Evolutionary conservation across 2,113 vertebrate genomes (phyloP), one percentile per base, ranked within the genome.

Genomic region (Stomatorhinus ivindoensis): DNA sequence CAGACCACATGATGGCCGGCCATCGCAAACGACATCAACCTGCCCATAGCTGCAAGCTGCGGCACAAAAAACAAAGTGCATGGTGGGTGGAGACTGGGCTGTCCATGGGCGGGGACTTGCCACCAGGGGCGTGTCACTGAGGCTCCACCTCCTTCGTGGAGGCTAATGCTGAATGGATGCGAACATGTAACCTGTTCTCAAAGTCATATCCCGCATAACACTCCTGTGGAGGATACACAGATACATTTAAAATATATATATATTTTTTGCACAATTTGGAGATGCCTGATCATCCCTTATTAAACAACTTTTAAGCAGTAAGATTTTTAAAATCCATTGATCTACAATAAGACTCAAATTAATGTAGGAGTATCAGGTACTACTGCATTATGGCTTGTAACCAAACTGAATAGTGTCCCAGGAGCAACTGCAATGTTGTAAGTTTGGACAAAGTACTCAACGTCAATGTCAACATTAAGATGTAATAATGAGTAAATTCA

Each of bases 161-260:
- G 48, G 98, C 98, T 92, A 99, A 95, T 58, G 98, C 98, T 89
- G 98, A 97, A 0, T 99, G 98, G 92, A 99, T 98, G 91, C 98
- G 98, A 48, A 99, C 98, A 4, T 99, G 98, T 92, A 99, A 94
- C 94, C 98, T 96, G 96, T 99, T 99, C 93, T 99, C 98, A 94
- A 99, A 99, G 94, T 99, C 98, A 88, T 99, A 99, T 93, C 97
- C 97, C 83, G 95, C 94, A 89, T 97, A 99, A 90, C 98, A 97
- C 94, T 99, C 98, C 98, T 99, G 90, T 61, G 53, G n/a, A 24
- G 27, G 47, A 92, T 4, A 76, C 10, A 88, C 44, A 89, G 10
- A 86, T 17, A 87, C 50, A 48, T 3, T 50, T 50, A 80, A 82
- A 55, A 48, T 10, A 48, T 1, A 19, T 17, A 19, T 17, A 53